A percentile compares a stretch with the other conserved stretches of the same genome.
Conservation (phyloP, 1,140 invertebrate genomes). For the Bombus confusus region DNA sequence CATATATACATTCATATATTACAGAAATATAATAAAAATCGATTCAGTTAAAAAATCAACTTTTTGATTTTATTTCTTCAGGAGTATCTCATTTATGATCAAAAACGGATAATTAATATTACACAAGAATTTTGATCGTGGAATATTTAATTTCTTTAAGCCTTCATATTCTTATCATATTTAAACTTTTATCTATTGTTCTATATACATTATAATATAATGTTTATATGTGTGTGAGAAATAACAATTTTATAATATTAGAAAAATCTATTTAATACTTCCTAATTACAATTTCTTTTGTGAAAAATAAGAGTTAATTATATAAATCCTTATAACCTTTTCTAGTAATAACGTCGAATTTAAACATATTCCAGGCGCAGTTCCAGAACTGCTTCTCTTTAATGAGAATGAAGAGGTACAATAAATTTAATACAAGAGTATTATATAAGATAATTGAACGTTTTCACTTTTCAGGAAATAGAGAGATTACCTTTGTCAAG, state of each 20-base stretch:
- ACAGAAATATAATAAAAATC: background rate
- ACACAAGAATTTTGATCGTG: conserved; percentile 26
- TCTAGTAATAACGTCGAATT: conserved; percentile 85
- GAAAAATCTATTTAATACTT: background rate
- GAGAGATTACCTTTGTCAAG: conserved; percentile 85
- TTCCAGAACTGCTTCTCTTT: conserved; percentile 86
- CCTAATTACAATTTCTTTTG: background rate
- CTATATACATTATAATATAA: background rate
- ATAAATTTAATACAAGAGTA: background rate
- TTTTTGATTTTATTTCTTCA: background rate
- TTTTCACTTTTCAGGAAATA: conserved; percentile 81
- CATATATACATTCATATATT: conserved; percentile 32
- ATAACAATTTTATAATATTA: background rate
- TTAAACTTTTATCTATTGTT: background rate
- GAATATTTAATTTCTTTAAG: background rate
- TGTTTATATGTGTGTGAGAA: background rate
- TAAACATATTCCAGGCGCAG: conserved; percentile 87
- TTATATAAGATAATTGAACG: conserved; percentile 10
- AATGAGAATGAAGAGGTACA: conserved; percentile 83
- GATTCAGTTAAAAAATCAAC: background rate
- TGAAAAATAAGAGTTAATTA: conserved; percentile 13
- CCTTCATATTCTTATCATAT: background rate
- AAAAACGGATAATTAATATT: conserved; percentile 6
- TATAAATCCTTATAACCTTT: conserved; percentile 63
- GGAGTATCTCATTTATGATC: background rate